Evolutionary conservation across 2,113 vertebrate genomes (phyloP).

Genomic region (Rafetus swinhoei): DNA sequence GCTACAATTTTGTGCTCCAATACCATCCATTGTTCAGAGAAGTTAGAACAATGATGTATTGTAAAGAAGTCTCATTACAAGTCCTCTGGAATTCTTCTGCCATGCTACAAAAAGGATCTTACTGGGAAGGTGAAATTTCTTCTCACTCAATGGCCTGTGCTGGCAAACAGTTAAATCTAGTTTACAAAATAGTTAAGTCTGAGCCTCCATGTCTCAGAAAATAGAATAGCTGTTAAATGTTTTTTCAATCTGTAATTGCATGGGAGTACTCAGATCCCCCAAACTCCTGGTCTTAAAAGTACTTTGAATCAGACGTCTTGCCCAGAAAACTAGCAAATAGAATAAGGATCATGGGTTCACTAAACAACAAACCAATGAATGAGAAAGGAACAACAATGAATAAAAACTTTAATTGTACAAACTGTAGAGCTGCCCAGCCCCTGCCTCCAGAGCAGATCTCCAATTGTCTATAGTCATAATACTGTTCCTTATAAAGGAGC

Average conservation of each 20-base stretch:
- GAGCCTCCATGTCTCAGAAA: not conserved
- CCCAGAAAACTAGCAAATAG: not conserved
- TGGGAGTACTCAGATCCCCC: not conserved
- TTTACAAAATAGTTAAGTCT: not conserved
- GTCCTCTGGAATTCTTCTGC: not conserved
- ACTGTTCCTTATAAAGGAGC: too few relatives aligned
- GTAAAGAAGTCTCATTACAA: not conserved
- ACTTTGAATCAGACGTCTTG: rapidly evolving
- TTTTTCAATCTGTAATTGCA: rapidly evolving
- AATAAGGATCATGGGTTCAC: too few relatives aligned
- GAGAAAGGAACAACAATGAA: too few relatives aligned
- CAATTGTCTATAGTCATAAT: too few relatives aligned
- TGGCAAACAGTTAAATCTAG: not conserved
- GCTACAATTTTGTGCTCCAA: not conserved
- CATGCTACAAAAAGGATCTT: not conserved
- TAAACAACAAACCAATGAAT: too few relatives aligned
- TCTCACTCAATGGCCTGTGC: not conserved
- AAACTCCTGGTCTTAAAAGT: not conserved
- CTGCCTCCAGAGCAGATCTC: too few relatives aligned
- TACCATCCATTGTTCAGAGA: not conserved
- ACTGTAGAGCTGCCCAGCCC: too few relatives aligned
- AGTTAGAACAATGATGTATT: not conserved
- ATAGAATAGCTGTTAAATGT: not conserved
- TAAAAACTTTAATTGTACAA: too few relatives aligned
- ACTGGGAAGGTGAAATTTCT: not conserved